Base-by-base conservation (phyloP, 2,888 invertebrate species). In the Cheilosia variabilis region DNA sequence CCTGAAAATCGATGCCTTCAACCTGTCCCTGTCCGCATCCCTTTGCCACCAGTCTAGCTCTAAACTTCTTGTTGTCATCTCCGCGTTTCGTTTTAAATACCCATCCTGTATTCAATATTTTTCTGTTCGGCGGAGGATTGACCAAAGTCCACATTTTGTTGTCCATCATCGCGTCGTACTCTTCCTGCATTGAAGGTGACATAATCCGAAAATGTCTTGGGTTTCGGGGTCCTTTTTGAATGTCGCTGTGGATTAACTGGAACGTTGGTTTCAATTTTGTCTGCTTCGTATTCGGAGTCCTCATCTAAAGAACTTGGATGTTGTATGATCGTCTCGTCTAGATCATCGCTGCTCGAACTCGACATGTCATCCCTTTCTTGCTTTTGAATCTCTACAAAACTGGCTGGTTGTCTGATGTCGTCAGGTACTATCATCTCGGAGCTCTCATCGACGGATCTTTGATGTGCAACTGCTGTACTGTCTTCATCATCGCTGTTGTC, bases 1-100 rank as follows among this genome's bases (percentile, higher is more conserved):
- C 52, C 37, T 65, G 50, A 52, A 52, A 65, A 65, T 65, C 65
- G 4, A 65, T 65, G 41, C 65, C 65, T 52, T 65, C 65, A 17
- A 65, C n/a, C 37, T 65, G n/a, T n/a, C n/a, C n/a, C n/a, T n/a
- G 52, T 22, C 52, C 37, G 52, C 50, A 52, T 6, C 65, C 65
- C 15, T 65, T 52, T 15, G 65, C 65, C 10, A 65, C 63, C 50
- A 63, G 27, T 27, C 53, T 53, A 27, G 63, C 63, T 17, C 34
- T 65, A 27, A 17, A 37, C 2, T 27, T 34, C 15, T 37, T 45
- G 7, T 13, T 10, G n/a, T n/a, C 45, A n/a, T 22, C 27, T 4
- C 45, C 60, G 4, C 24, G 60, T 60, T 41, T 60, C 10, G 43
- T 43, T 60, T 60, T 60, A 22, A 43, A 60, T 43, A 60, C 60